A percentile compares a stretch with the other conserved stretches of the same genome.
Conservation (phyloP, 2,797 vertebrate genomes). For the Arnoldichthys spilopterus region DNA sequence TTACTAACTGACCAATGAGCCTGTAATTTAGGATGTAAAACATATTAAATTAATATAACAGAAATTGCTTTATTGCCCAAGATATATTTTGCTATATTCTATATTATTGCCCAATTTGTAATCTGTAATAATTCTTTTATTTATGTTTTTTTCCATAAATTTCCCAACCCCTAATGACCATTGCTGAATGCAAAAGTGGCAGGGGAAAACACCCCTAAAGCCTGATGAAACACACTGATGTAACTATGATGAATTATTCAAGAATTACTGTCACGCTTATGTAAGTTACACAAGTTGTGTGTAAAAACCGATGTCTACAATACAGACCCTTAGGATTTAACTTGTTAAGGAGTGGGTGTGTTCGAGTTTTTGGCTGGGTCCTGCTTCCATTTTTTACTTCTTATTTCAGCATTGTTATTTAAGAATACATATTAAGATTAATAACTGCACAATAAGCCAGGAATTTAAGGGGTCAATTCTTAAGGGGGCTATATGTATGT, state of each 20-base stretch:
- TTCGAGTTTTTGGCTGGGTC: neutral
- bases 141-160: neutral
- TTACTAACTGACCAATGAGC: neutral
- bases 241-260: too few species aligned
- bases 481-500: neutral
- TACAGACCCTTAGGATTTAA: too few species aligned
- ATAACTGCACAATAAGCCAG: neutral
- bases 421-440: neutral
- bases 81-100: neutral
- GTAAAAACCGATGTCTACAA: too few species aligned
- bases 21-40: neutral
- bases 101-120: neutral
- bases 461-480: neutral
- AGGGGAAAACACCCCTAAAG: too few species aligned
- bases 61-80: neutral
- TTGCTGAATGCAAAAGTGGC: too few species aligned
- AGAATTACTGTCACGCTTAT: too few species aligned
- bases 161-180: neutral
- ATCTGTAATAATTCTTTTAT: neutral
- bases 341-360: neutral
- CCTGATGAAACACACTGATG: too few species aligned
- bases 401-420: neutral
- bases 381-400: neutral
- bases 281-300: too few species aligned
- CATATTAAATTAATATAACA: neutral